Evolutionary conservation across 2,113 vertebrate species (phyloP), one percentile per base, ranked within the genome.

Genomic region (Eulacestoma nigropectus): DNA sequence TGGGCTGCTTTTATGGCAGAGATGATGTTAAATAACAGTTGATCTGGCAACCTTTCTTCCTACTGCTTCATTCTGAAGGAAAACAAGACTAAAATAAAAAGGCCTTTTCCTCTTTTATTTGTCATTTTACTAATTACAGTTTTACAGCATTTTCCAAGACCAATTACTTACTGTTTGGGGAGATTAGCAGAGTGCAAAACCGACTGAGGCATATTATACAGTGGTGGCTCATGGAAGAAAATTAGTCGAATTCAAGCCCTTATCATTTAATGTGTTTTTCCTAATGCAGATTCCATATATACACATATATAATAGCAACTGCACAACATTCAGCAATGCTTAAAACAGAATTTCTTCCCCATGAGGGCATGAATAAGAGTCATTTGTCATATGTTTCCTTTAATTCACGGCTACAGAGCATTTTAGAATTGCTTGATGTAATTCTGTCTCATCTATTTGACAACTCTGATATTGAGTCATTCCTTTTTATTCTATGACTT

Each of bases 81-180:
- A 97, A 96, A 84, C 27, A 85, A 62, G 76, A 83, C 86, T 79
- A 62, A 90, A 93, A 95, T 89, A 64, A 92, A 88, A 93, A 52
- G 11, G 7, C 30, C 7, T 91, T 93, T 85, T 73, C 41, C 33
- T 96, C 80, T 56, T 97, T 96, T 97, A 92, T 96, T 97, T 95
- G 94, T 96, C 19, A 4, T 95, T 83, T 94, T 97, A 85, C 96
- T 98, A 98, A 97, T 98, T 97, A 95, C 82, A 95, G 94, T 96
- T 96, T 97, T 97, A 91, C 76, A 95, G 94, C 62, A 78, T 97
- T 97, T 98, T 97, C 96, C 93, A 97, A 95, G 94, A 97, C 92
- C 79, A 97, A 90, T 96, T 97, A 94, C 32, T 23, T 79, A 89
- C 85, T 94, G 94, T 97, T 95, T 95, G 76, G 91, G 75, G 78